Percentiles rank a stretch among this genome's conserved stretches.
These are phyloP conservation scores for Felis chaus DNA, from an alignment of 2,113 vertebrate genomes.

Conservation along the genomic window DNA sequence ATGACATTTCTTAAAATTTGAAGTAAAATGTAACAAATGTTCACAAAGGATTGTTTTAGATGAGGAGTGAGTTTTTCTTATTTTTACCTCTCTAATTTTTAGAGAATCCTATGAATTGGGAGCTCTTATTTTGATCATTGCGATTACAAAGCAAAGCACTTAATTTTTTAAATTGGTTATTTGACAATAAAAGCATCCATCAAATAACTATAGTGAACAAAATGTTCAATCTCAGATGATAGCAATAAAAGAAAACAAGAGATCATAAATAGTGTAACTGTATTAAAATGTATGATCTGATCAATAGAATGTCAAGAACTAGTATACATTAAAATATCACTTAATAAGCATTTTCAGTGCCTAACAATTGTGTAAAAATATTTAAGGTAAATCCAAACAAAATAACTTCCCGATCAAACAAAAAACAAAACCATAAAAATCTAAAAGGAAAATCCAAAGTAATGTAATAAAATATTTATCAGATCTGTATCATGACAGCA, in stretches of 20 bases:
- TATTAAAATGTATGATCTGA: background rate
- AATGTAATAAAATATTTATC: background rate
- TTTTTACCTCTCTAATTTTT: background rate
- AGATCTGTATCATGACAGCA: background rate
- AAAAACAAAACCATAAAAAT: background rate
- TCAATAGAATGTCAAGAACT: background rate
- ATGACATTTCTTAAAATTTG: background rate
- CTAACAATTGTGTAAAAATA: background rate
- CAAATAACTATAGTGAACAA: background rate
- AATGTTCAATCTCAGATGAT: background rate
- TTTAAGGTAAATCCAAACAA: background rate
- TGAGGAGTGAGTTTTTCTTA: background rate
- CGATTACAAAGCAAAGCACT: background rate
- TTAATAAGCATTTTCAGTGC: background rate
- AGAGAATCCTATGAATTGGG: background rate
- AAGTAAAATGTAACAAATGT: background rate
- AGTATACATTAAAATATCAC: background rate
- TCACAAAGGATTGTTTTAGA: background rate
- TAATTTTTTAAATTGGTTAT: background rate
- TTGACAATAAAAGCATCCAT: background rate
- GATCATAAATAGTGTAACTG: fast-evolving
- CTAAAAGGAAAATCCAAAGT: background rate
- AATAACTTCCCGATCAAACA: background rate
- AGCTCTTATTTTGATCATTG: background rate
- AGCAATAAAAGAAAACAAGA: background rate